phyloP scores from a whole-genome alignment of 1,140 invertebrate species.

The Euglossa dilemma region DNA sequence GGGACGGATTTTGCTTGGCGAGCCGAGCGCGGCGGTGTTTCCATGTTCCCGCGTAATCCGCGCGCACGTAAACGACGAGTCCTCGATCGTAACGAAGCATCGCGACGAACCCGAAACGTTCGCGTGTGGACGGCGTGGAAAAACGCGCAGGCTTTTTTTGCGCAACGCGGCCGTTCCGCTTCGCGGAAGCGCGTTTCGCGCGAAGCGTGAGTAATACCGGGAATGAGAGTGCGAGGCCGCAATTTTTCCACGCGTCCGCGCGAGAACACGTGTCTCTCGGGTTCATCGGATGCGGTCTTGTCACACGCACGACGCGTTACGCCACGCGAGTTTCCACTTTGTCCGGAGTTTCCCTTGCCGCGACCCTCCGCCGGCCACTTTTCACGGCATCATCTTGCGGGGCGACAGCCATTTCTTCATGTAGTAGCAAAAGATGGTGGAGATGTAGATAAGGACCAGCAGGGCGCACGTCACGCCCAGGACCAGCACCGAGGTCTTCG shows the following conservation, averaged over 20 bases:
- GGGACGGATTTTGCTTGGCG: background rate
- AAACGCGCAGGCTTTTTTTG: background rate
- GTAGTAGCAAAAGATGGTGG: conserved; percentile 94
- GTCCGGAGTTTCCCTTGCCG: background rate
- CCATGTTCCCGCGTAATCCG: background rate
- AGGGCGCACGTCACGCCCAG: conserved; percentile 94
- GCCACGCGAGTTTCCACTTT: conserved; percentile 28
- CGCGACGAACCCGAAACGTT: background rate
- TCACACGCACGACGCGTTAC: background rate
- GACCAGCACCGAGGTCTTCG: conserved; percentile 93
- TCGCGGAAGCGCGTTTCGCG: background rate
- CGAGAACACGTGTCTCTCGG: background rate
- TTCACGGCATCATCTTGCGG: conserved; percentile 90
- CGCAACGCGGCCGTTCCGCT: background rate
- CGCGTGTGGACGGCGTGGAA: background rate
- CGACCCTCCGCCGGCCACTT: background rate
- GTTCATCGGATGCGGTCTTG: background rate
- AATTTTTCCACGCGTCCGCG: conserved; percentile 16
- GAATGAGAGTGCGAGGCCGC: background rate
- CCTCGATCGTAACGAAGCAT: background rate
- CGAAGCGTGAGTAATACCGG: background rate
- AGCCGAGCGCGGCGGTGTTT: background rate
- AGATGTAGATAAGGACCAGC: conserved; percentile 94
- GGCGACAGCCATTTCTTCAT: conserved; percentile 95
- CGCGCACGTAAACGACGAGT: background rate